Evolutionary conservation across 2,113 vertebrate genomes (phyloP).

Genomic region (Eulemur rufifrons): DNA sequence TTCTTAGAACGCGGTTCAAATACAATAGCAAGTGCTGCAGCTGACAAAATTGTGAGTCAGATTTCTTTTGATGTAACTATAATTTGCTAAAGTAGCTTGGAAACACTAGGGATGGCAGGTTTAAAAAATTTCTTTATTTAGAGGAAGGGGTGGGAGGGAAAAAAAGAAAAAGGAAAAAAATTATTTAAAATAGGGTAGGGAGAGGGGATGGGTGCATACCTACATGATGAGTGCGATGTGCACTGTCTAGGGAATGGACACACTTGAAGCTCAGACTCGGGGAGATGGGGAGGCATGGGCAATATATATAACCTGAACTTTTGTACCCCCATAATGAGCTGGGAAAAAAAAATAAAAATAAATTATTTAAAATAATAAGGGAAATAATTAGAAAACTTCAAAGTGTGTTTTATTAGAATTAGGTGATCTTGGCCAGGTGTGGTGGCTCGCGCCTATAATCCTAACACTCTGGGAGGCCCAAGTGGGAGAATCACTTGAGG

Average conservation of each 20-base stretch:
- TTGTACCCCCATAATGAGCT: too few species aligned
- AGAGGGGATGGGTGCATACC: too few species aligned
- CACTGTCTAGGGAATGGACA: too few species aligned
- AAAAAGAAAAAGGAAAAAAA: background rate
- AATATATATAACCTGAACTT: too few species aligned
- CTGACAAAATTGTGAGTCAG: conserved; percentile 95
- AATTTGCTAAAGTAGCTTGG: background rate
- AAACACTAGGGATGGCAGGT: background rate
- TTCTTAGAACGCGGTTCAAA: conserved; percentile 93
- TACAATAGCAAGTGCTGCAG: conserved; percentile 90
- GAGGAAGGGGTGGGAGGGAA: background rate
- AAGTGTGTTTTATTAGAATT: background rate
- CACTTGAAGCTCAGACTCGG: too few species aligned
- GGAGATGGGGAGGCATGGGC: too few species aligned
- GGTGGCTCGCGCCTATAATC: background rate
- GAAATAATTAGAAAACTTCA: background rate
- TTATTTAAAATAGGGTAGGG: background rate
- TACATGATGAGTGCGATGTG: too few species aligned
- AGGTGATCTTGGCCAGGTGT: background rate
- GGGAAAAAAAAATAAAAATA: background rate
- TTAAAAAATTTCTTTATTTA: background rate
- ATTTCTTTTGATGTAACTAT: background rate
- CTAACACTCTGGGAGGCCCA: background rate
- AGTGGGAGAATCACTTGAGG: background rate
- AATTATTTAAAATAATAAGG: background rate